Evolutionary conservation across 1,140 invertebrate genomes (phyloP).

Genomic region (Potamilus streckersoni): DNA sequence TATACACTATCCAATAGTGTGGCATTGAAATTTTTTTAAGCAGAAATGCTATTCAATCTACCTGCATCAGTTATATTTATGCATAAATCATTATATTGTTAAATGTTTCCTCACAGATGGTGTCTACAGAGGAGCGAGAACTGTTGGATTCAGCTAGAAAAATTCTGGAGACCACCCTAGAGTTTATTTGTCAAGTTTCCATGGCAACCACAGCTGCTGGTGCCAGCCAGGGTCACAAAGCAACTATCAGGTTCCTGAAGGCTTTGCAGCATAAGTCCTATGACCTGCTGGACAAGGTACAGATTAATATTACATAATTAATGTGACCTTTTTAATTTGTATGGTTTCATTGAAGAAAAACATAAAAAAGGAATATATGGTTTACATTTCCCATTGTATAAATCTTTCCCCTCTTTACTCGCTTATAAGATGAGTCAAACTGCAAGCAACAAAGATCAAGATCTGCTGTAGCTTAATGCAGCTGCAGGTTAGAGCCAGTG

Average conservation of each 20-base stretch:
- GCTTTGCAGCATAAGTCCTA: conserved; percentile 81
- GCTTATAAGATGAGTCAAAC: too few relatives aligned
- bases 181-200: conserved; percentile 50
- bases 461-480: too few relatives aligned
- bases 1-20: too few relatives aligned
- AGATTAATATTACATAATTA: conserved; percentile 1
- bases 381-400: too few relatives aligned
- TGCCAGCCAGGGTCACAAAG: conserved; percentile 26
- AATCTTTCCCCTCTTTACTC: too few relatives aligned
- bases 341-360: too few relatives aligned
- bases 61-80: too few relatives aligned
- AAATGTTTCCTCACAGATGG: conserved; percentile 15
- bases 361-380: too few relatives aligned
- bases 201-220: conserved; percentile 18
- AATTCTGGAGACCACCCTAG: conserved; percentile 52
- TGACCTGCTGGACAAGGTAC: conserved; percentile 72
- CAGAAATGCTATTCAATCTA: background rate
- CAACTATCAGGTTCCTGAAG: conserved; percentile 79
- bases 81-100: too few relatives aligned
- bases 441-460: too few relatives aligned
- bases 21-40: background rate
- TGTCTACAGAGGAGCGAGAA: conserved; percentile 3
- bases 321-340: background rate
- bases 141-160: conserved; percentile 41
- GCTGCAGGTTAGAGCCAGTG: too few relatives aligned